Evolutionary conservation across 2,888 invertebrate genomes (phyloP).

Genomic region (Platypus cylindrus): DNA sequence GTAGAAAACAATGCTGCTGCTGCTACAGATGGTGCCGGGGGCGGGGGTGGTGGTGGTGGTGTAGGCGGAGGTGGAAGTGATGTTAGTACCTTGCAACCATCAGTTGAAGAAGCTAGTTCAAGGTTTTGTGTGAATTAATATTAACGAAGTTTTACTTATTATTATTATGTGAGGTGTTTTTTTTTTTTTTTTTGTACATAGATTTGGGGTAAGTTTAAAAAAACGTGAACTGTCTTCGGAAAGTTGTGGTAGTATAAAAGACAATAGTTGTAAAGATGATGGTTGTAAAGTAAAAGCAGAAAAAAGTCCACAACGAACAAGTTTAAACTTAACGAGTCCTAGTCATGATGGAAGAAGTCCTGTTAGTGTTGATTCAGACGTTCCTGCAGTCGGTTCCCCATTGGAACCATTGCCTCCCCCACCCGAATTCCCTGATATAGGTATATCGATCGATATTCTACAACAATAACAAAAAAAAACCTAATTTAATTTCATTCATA

Average conservation of each 20-base stretch:
- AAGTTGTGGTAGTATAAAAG: slow-evolving; percentile 43
- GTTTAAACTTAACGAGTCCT: slow-evolving; percentile 32
- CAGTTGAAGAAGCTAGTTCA: slow-evolving; percentile 59
- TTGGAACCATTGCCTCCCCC: slow-evolving; percentile 35
- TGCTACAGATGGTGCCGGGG: too few relatives aligned
- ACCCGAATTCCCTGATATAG: slow-evolving; percentile 28
- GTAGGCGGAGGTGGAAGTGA: slow-evolving; percentile 30
- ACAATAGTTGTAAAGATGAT: slow-evolving; percentile 18
- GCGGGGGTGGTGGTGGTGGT: too few relatives aligned
- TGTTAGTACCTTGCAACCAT: slow-evolving; percentile 50
- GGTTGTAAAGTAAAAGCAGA: slow-evolving; percentile 35
- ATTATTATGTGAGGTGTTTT: neutral
- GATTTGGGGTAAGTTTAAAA: slow-evolving; percentile 57
- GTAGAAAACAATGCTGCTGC: too few relatives aligned
- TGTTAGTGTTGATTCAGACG: slow-evolving; percentile 34
- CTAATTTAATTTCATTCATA: neutral
- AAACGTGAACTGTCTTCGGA: slow-evolving; percentile 51
- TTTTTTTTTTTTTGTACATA: slow-evolving; percentile 13
- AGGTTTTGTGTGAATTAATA: slow-evolving; percentile 5
- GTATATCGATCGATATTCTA: too few relatives aligned
- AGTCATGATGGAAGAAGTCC: slow-evolving; percentile 33
- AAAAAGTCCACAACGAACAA: slow-evolving; percentile 30
- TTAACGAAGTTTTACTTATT: neutral
- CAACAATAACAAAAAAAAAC: too few relatives aligned
- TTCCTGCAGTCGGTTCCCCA: slow-evolving; percentile 38